phyloP scores from a whole-genome alignment of 2,888 invertebrate species.

The Pharmacophagus antenor region DNA sequence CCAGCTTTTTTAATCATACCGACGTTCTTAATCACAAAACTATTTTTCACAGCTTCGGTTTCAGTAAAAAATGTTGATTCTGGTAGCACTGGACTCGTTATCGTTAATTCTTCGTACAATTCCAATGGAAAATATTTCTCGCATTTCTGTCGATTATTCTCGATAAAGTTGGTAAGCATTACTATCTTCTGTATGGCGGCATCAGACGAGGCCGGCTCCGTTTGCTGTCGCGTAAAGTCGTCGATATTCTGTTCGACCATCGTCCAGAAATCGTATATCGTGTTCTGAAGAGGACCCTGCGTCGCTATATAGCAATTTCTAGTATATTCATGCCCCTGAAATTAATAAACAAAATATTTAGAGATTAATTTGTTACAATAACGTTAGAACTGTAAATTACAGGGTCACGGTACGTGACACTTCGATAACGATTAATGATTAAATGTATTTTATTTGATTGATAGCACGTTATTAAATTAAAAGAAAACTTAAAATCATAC shows the following conservation, averaged over 20 bases:
- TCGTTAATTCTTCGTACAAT: conserved; percentile 63
- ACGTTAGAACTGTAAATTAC: too few species aligned
- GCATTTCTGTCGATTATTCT: conserved; percentile 92
- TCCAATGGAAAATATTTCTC: conserved; percentile 91
- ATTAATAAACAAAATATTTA: too few species aligned
- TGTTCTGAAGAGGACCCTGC: conserved; percentile 94
- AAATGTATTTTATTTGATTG: too few species aligned
- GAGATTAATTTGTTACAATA: too few species aligned
- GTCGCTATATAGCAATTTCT: conserved; percentile 94
- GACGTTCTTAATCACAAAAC: conserved; percentile 75
- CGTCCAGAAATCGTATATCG: conserved; percentile 94
- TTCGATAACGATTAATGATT: too few species aligned
- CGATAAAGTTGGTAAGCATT: conserved; percentile 94
- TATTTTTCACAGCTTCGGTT: conserved; percentile 44
- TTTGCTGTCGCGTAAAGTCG: conserved; percentile 44
- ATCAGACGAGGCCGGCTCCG: conserved; percentile 21
- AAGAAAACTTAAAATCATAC: too few species aligned
- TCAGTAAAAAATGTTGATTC: conserved; percentile 38
- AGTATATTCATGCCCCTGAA: conserved; percentile 93
- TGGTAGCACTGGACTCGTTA: conserved; percentile 42
- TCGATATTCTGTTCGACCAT: conserved; percentile 86
- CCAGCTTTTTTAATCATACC: conserved; percentile 79
- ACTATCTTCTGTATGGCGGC: conserved; percentile 83
- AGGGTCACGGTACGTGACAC: too few species aligned
- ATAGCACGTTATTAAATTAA: too few species aligned